Base-by-base conservation (phyloP, 2,888 invertebrate species). In the Leptinotarsa tumamoca region DNA sequence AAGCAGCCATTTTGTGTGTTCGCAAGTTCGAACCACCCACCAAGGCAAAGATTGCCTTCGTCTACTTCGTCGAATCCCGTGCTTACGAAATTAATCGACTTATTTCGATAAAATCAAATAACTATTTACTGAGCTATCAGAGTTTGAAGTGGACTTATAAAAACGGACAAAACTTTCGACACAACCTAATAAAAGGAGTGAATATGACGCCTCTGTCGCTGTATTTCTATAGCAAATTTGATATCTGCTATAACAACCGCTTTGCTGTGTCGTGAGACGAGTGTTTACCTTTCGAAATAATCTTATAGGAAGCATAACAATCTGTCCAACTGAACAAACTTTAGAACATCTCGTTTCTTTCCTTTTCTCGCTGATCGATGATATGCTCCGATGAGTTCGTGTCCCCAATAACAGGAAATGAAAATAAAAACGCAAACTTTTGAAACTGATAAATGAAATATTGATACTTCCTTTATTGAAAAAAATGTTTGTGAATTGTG, bases 361-460 rank as follows among this genome's bases (percentile, higher is more conserved):
- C 15, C n/a, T 27, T 63, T 63, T 33, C 27, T 18, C 17, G 63
- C 10, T 63, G 63, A 63, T 63, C 43, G 17, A 33, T 63, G 27
- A 63, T 63, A 43, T 63, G 10, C 63, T 43, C 18, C 43, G 63
- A 43, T 33, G 43, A 43, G n/a, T 63, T 63, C n/a, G 63, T n/a
- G 33, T n/a, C 63, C 63, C 4, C 17, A 17, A 63, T 33, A 63
- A 63, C 63, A 63, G 63, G 63, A 63, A 63, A 63, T 63, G 33
- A 63, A 63, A 63, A 63, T 27, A 63, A 27, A n/a, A 13, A 33
- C 27, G 27, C n/a, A 13, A 18, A 43, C 63, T 63, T 27, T 33
- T 33, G 33, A 63, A 21, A 17, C 63, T 43, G 33, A 63, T 43
- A 43, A 63, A 43, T 63, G 33, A 63, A 27, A 33, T 43, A 63